Evolutionary conservation across 2,888 invertebrate genomes (phyloP).

Genomic region (Caenorhabditis sp.): DNA sequence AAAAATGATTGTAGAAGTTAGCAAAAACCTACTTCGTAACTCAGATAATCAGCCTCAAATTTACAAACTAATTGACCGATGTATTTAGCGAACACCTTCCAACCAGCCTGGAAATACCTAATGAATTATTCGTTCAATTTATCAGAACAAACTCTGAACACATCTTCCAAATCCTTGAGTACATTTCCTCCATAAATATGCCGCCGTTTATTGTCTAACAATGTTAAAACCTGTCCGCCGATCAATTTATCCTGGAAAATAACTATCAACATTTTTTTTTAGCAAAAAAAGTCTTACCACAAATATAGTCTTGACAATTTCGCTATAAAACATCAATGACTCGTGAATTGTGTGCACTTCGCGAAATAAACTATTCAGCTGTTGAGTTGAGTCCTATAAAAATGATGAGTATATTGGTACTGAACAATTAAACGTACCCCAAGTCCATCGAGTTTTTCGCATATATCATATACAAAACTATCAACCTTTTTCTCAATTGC

Average conservation of each 20-base stretch:
- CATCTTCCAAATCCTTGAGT: constrained; percentile 31
- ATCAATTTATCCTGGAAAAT: constrained; percentile 26
- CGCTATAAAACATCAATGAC: constrained; percentile 23
- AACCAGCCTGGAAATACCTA: constrained; percentile 17
- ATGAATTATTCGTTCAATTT: background rate
- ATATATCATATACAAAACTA: constrained; percentile 15
- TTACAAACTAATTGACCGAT: constrained; percentile 35
- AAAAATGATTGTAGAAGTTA: too few species aligned
- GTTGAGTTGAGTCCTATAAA: constrained; percentile 19
- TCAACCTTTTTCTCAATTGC: constrained; percentile 33
- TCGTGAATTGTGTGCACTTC: constrained; percentile 38
- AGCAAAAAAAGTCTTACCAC: background rate
- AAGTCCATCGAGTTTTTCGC: constrained; percentile 19
- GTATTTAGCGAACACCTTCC: constrained; percentile 29
- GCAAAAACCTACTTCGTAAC: constrained; percentile 24
- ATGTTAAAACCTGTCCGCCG: constrained; percentile 37
- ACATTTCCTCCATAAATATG: constrained; percentile 23
- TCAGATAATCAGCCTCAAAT: constrained; percentile 31
- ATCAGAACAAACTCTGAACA: background rate
- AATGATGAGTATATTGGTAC: background rate
- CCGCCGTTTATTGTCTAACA: constrained; percentile 30
- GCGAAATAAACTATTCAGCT: constrained; percentile 29
- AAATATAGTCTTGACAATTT: constrained; percentile 25
- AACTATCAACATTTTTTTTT: background rate
- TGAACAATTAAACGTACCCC: background rate